phyloP scores from a whole-genome alignment of 2,888 invertebrate genomes.

The Agrotis exclamationis region DNA sequence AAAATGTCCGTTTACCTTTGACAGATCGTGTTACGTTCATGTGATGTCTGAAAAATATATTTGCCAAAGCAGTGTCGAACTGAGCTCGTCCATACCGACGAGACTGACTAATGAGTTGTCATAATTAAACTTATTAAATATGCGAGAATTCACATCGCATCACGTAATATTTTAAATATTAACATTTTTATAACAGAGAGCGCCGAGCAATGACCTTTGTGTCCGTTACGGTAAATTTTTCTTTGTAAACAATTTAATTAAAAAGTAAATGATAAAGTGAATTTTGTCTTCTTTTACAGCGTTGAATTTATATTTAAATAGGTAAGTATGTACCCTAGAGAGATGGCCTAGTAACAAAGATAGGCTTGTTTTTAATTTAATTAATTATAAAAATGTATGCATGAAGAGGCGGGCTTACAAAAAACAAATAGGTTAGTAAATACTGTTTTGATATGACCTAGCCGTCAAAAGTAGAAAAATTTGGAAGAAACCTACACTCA shows the following conservation, averaged over 20 bases:
- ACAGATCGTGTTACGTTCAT: too few relatives aligned
- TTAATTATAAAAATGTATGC: background rate
- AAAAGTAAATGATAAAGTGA: slow-evolving; percentile 17
- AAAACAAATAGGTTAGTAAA: background rate
- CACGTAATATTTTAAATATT: slow-evolving; percentile 39
- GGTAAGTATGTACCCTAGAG: slow-evolving; percentile 1
- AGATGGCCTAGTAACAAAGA: slow-evolving; percentile 2
- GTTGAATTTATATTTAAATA: slow-evolving; percentile 4
- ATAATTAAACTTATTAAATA: slow-evolving; percentile 54
- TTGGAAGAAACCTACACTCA: too few relatives aligned
- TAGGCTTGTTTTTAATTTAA: background rate
- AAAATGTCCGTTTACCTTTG: too few relatives aligned
- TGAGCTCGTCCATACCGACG: slow-evolving; percentile 34
- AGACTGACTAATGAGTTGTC: slow-evolving; percentile 48
- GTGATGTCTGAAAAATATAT: slow-evolving; percentile 2
- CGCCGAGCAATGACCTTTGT: slow-evolving; percentile 21
- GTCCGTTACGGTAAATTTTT: slow-evolving; percentile 24
- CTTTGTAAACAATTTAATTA: slow-evolving; percentile 36
- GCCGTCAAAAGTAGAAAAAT: too few relatives aligned
- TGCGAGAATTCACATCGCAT: slow-evolving; percentile 18
- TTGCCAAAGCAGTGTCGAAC: slow-evolving; percentile 28
- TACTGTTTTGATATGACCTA: too few relatives aligned
- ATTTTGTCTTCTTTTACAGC: slow-evolving; percentile 2
- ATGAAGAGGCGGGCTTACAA: background rate
- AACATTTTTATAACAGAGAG: slow-evolving; percentile 17